Evolutionary conservation across 2,113 vertebrate species (phyloP), one percentile per base, ranked within the genome.

Genomic region (Gadus macrocephalus): DNA sequence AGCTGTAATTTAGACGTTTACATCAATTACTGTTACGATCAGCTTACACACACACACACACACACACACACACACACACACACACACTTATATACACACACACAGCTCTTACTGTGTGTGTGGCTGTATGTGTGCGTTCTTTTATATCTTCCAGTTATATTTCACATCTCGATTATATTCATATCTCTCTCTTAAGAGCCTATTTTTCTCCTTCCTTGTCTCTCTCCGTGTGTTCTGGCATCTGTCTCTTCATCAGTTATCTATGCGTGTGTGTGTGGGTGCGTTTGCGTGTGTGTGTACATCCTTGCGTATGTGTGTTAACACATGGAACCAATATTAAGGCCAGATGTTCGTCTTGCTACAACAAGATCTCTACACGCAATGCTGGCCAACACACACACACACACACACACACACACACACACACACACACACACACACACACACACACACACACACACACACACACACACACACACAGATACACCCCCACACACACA

Each of bases 11-110:
- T 89, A 89, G 84, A 88, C 89, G 86, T 88, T 90, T 89, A 89
- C 87, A 89, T 88, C 89, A 90, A 90, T 90, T 90, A 90, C 87
- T 84, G 83, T 89, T 90, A 89, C 84, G 88, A 89, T 88, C 87
- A 88, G 69, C 85, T 82, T 77, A 76, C 77, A 70, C 82, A 73
- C 81, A 79, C 80, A 75, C 81, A 63, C 62, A 72, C 70, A 71
- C 56, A 19, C 58, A 20, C 64, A 65, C 64, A 42, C 64, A 65
- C 63, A 27, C 63, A 64, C 62, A 27, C 61, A 19, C 58, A 20
- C 64, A 65, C 64, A 42, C 64, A 65, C 63, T 9, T 31, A 64
- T 22, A 27, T 22, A 63, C 61, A n/a, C 61, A 28, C 61, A 63
- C 61, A 64, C 62, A 64, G 25, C 4, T n/a, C 35, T 38, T 12